Evolutionary conservation across 2,797 vertebrate genomes (phyloP), one percentile per base, ranked within the genome.

Genomic region (Enoplosus armatus): DNA sequence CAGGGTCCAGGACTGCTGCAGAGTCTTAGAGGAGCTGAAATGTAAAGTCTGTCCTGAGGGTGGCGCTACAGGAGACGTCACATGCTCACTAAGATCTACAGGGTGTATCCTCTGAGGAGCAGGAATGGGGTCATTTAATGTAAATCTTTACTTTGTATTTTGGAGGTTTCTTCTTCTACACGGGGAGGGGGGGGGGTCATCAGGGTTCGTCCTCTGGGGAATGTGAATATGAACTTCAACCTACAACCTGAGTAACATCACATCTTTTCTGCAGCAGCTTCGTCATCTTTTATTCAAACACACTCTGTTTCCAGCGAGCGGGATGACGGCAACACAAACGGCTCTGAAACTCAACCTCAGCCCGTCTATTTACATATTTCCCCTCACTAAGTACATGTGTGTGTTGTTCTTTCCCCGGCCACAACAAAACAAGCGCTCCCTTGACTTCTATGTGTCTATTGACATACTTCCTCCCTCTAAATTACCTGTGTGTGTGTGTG

Each of bases 371-470:
- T 79, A 88, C 85, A 88, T 85, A 71, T 72, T 86, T 83, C 72
- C 27, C 20, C 50, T 63, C 12, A 0, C 86, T 89, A 86, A 90
- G 55, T 85, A 81, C 56, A 20, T 85, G 67, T 87, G 70, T 87
- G 84, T 82, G 83, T 90, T 77, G 72, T 80, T 80, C 75, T 81
- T 82, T 73, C 85, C 31, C 15, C 11, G 39, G 51, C 24, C 65
- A 84, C 78, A 86, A 87, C 85, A 87, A 88, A 89, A 83, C 83
- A 85, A 87, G 62, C 58, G 20, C 85, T 82, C 75, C 70, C 65
- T 54, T 79, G 20, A 68, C 41, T 63, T 58, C 27, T 72, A 4
- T 77, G 72, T 81, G 75, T 86, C 20, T 83, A 3, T 81, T 85
- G 74, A 85, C 87, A 87, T 82, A 85, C 66, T 65, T 83, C 75